These are phyloP conservation scores for Drosophila sturtevanti DNA, from an alignment of 1,140 invertebrate genomes.

Conservation along the genomic window DNA sequence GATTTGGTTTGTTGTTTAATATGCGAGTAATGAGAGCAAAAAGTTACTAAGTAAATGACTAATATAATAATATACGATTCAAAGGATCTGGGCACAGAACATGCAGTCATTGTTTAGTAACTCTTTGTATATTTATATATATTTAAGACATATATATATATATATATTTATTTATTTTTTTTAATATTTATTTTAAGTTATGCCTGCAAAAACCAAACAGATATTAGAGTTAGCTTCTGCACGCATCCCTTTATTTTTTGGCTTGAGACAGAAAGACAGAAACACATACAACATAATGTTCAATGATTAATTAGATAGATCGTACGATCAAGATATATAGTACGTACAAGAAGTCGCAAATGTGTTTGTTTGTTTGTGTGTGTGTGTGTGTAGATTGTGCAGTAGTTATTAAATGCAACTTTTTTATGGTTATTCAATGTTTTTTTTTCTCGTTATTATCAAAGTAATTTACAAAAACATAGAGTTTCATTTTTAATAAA, in stretches of 20 bases:
- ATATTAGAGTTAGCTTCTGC: slow-evolving; percentile 2
- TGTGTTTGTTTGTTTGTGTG: not conserved
- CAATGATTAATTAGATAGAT: slow-evolving; percentile 34
- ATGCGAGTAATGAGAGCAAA: slow-evolving; percentile 65
- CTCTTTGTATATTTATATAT: slow-evolving; percentile 45
- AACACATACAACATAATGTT: slow-evolving; percentile 67
- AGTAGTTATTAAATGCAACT: slow-evolving; percentile 67
- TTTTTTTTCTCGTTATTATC: slow-evolving; percentile 35
- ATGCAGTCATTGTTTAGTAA: slow-evolving; percentile 56
- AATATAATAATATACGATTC: not conserved
- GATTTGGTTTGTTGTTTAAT: slow-evolving; percentile 41
- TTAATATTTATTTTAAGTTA: slow-evolving; percentile 8
- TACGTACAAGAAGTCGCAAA: not conserved
- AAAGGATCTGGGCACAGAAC: slow-evolving; percentile 31
- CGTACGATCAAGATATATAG: not conserved
- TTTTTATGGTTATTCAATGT: slow-evolving; percentile 63
- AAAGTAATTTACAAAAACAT: slow-evolving; percentile 70
- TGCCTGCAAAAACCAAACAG: slow-evolving; percentile 3
- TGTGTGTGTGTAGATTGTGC: slow-evolving; percentile 14
- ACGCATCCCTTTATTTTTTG: not conserved
- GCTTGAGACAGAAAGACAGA: slow-evolving; percentile 35
- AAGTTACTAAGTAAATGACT: slow-evolving; percentile 62
- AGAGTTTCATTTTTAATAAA: slow-evolving; percentile 46
- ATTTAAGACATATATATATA: not conserved
- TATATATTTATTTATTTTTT: slow-evolving; percentile 23